Evolutionary conservation across 2,113 vertebrate species (phyloP).

Genomic region (Lethenteron camtschaticum): DNA sequence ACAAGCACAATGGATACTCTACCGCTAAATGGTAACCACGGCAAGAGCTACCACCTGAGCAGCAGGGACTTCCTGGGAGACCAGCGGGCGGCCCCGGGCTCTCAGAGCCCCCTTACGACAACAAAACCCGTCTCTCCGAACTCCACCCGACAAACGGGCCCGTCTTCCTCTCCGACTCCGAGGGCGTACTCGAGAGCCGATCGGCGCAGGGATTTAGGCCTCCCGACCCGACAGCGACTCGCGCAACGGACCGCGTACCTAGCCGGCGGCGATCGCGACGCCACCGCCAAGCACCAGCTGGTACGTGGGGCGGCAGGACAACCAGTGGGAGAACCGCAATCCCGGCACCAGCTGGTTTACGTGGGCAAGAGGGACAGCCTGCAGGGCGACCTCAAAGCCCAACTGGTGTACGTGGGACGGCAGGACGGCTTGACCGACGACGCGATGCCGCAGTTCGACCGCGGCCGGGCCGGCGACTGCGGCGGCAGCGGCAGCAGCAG

Average conservation of each 20-base stretch:
- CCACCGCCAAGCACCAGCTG: no score
- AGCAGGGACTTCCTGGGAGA: constrained; percentile 89
- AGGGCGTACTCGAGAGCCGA: neutral
- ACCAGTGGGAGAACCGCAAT: no score
- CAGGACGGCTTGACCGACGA: no score
- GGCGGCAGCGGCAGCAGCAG: constrained; percentile 34
- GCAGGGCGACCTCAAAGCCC: no score
- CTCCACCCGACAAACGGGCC: neutral
- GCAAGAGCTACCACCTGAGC: constrained; percentile 93
- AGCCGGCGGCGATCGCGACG: no score
- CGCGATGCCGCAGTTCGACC: no score
- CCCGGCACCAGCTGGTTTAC: constrained; percentile 4
- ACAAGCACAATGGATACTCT: constrained; percentile 99
- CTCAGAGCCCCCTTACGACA: neutral
- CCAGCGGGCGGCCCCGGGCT: constrained; percentile 10
- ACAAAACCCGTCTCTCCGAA: constrained; percentile 1
- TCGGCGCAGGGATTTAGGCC: no score
- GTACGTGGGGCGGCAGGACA: no score
- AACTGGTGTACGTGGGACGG: no score
- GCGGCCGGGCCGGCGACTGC: no score
- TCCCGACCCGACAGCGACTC: no score
- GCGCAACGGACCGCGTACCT: no score
- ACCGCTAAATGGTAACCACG: constrained; percentile 99
- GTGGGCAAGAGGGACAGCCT: neutral
- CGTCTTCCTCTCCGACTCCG: neutral